These are phyloP conservation scores for Manacus vitellinus DNA, from an alignment of 2,113 vertebrate genomes.

Conservation along the genomic window DNA sequence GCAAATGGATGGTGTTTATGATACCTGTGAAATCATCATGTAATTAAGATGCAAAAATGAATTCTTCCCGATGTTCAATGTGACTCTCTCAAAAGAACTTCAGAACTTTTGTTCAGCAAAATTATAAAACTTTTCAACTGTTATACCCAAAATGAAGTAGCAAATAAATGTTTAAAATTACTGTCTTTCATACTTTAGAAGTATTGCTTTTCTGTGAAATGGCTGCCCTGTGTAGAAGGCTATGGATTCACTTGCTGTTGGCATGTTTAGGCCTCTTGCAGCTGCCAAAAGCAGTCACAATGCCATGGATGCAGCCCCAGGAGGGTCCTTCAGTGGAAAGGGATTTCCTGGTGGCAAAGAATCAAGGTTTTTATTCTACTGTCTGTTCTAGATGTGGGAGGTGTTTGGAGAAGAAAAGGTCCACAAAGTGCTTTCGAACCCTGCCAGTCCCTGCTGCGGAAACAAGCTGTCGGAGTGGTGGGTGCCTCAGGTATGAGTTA, in stretches of 20 bases:
- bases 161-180: neutral
- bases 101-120: neutral
- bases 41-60: neutral
- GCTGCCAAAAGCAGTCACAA: neutral
- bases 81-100: neutral
- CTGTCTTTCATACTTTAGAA: neutral
- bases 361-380: neutral
- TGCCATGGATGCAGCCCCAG: neutral
- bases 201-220: neutral
- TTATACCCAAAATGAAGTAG: neutral
- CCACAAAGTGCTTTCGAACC: fast-evolving
- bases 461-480: neutral
- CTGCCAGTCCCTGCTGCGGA: slow-evolving; percentile 11
- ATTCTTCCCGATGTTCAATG: neutral
- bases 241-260: neutral
- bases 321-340: neutral
- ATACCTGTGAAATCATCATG: neutral
- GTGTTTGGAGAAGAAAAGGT: neutral
- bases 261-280: neutral
- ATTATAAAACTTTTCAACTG: neutral
- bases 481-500: neutral
- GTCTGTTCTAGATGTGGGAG: neutral
- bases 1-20: neutral
- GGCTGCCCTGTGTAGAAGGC: neutral
- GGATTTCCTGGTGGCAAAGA: slow-evolving; percentile 13